Evolutionary conservation across 92 coral and sea anemone genomes (phyloP).

Genomic region (Galaxea fascicularis): DNA sequence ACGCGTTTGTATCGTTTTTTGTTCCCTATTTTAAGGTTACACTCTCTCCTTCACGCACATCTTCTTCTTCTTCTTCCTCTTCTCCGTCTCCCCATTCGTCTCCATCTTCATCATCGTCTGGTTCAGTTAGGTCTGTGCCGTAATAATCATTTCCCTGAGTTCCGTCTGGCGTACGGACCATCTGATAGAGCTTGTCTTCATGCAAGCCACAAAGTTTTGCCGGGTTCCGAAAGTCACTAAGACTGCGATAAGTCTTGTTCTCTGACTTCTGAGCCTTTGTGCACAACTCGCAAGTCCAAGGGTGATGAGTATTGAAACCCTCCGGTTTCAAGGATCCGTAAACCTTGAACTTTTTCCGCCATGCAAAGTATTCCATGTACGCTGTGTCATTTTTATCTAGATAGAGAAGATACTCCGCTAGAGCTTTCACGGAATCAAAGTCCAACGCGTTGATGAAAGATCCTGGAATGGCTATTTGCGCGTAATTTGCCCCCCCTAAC

Average conservation of each 20-base stretch:
- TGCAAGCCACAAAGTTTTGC: conserved; percentile 48
- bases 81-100: not conserved
- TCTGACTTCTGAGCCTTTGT: conserved; percentile 62
- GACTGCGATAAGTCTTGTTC: conserved; percentile 48
- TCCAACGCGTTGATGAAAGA: conserved; percentile 82
- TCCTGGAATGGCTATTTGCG: conserved; percentile 79
- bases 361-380: conserved; percentile 78
- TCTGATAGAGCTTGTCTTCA: conserved; percentile 24
- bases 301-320: conserved; percentile 36
- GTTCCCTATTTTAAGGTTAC: not conserved
- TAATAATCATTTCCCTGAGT: not conserved
- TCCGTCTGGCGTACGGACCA: not conserved
- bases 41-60: not conserved
- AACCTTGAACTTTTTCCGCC: conserved; percentile 71
- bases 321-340: not conserved
- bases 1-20: not conserved
- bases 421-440: conserved; percentile 70
- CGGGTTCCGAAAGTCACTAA: conserved; percentile 31
- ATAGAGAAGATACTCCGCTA: conserved; percentile 73
- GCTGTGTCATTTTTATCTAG: conserved; percentile 80
- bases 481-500: conserved; percentile 81
- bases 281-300: conserved; percentile 88
- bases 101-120: not conserved
- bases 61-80: not conserved
- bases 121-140: not conserved